Percentiles rank a stretch among this genome's conserved stretches.
These are phyloP conservation scores for Galeopsomyia nigrocyanea DNA, from an alignment of 2,888 invertebrate species.

Conservation along the genomic window DNA sequence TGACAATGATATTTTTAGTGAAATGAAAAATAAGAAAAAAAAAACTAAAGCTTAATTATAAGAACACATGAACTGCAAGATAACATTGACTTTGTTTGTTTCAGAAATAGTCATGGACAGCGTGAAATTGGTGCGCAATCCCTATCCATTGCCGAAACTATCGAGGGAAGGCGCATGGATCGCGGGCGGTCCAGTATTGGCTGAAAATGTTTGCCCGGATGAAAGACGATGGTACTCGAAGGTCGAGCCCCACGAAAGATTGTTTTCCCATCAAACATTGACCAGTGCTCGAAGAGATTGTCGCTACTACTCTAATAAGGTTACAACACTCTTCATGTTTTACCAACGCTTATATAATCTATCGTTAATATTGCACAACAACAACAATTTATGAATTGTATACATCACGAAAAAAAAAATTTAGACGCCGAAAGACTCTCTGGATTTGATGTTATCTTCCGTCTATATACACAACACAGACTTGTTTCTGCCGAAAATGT, in stretches of 20 bases:
- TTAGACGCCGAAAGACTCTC: constrained; percentile 76
- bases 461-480: constrained; percentile 79
- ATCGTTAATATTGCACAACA: background rate
- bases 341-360: background rate
- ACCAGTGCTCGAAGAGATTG: constrained; percentile 71
- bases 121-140: constrained; percentile 57
- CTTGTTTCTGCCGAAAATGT: constrained; percentile 60
- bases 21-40: no score
- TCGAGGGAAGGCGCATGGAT: constrained; percentile 61
- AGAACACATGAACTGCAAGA: no score
- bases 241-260: constrained; percentile 68
- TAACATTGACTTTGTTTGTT: constrained; percentile 5
- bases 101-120: constrained; percentile 31
- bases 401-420: background rate
- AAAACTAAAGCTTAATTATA: no score
- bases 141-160: constrained; percentile 62
- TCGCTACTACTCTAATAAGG: constrained; percentile 13
- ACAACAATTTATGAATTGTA: constrained; percentile 7
- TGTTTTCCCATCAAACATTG: constrained; percentile 75
- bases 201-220: constrained; percentile 55
- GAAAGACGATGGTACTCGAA: constrained; percentile 59
- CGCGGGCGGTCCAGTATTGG: constrained; percentile 56
- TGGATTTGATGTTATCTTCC: constrained; percentile 78
- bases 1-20: no score
- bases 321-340: no score